A percentile compares a stretch with the other conserved stretches of the same genome.
phyloP scores from a whole-genome alignment of 1,140 invertebrate genomes.

The Drosophila truncata region DNA sequence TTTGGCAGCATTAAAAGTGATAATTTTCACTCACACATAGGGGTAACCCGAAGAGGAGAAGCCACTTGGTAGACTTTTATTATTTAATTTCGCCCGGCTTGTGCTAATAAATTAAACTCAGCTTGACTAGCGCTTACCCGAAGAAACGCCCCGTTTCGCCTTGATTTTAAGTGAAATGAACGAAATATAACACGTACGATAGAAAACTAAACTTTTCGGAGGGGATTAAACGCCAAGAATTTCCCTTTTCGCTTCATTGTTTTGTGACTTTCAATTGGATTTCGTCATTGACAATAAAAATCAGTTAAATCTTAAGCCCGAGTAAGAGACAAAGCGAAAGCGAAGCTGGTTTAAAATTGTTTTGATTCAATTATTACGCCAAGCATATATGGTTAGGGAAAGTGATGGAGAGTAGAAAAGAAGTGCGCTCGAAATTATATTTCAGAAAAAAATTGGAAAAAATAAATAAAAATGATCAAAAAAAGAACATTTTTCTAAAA shows the following conservation, averaged over 20 bases:
- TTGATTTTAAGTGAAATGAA: constrained; percentile 41
- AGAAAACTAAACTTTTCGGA: constrained; percentile 39
- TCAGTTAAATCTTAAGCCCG: constrained; percentile 67
- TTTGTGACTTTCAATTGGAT: constrained; percentile 70
- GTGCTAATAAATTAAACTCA: constrained; percentile 77
- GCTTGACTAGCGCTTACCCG: constrained; percentile 38
- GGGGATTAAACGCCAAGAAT: constrained; percentile 67
- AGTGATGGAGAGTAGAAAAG: neutral
- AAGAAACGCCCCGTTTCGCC: constrained; percentile 33
- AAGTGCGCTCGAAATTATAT: neutral
- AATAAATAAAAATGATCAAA: neutral
- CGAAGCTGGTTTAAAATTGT: constrained; percentile 68
- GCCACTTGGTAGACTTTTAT: constrained; percentile 75
- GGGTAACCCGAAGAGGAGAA: neutral
- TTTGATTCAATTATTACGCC: constrained; percentile 72
- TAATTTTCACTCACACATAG: constrained; percentile 67
- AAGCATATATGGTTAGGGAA: constrained; percentile 9
- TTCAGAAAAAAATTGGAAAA: neutral
- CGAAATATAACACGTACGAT: constrained; percentile 55
- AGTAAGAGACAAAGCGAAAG: constrained; percentile 35
- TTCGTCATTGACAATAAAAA: constrained; percentile 77
- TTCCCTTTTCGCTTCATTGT: constrained; percentile 17
- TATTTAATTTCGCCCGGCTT: constrained; percentile 73
- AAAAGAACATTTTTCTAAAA: too few relatives aligned
- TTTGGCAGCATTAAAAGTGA: constrained; percentile 82